Conservation (phyloP, 2,888 invertebrate species). For the Diaprepes abbreviatus region DNA sequence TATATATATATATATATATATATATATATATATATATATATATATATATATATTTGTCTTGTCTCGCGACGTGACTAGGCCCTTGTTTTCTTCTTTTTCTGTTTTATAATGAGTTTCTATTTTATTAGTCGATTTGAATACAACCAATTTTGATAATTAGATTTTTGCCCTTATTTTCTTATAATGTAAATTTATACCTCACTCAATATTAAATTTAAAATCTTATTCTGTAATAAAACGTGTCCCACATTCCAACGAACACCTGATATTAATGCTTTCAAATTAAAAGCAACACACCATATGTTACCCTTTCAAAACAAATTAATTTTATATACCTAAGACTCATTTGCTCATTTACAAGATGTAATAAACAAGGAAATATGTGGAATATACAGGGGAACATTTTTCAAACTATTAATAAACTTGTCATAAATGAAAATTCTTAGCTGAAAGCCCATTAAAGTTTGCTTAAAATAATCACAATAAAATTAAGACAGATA, state of each 20-base stretch:
- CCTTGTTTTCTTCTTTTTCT: no score
- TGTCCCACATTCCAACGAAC: slow-evolving; percentile 6
- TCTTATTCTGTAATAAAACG: not conserved
- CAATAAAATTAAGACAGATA: slow-evolving; percentile 28
- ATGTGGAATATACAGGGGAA: not conserved
- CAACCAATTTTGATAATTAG: no score
- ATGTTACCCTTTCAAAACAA: slow-evolving; percentile 31
- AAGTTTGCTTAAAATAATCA: slow-evolving; percentile 27
- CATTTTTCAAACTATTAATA: slow-evolving; percentile 23
- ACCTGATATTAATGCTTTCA: slow-evolving; percentile 27
- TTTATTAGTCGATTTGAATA: no score
- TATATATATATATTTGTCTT: no score
- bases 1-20: no score
- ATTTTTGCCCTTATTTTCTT: no score
- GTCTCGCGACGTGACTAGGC: no score
- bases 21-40: no score
- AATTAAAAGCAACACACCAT: slow-evolving; percentile 1
- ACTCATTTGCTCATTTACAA: slow-evolving; percentile 19
- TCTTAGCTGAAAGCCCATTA: slow-evolving; percentile 18
- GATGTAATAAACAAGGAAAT: slow-evolving; percentile 25
- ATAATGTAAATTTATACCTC: no score
- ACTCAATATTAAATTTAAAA: no score
- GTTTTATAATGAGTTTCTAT: no score
- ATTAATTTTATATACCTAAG: slow-evolving; percentile 26
- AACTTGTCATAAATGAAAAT: slow-evolving; percentile 23